These are phyloP conservation scores for Tyrophagus putrescentiae DNA, from an alignment of 1,140 invertebrate species.

Conservation along the genomic window DNA sequence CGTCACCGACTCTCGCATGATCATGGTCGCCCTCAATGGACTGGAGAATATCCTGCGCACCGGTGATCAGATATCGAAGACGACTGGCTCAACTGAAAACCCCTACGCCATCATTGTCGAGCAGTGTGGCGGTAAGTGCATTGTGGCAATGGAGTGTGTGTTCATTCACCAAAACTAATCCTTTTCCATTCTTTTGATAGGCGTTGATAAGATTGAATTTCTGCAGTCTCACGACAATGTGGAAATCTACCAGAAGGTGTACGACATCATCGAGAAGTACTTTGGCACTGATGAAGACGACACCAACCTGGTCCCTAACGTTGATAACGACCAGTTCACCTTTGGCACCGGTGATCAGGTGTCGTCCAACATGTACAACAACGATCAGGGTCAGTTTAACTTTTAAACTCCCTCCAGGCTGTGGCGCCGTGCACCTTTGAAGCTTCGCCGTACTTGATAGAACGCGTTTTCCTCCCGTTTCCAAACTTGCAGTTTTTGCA, in stretches of 20 bases:
- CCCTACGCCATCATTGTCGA: constrained; percentile 81
- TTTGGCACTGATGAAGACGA: constrained; percentile 80
- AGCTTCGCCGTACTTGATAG: too few species aligned
- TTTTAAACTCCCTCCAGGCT: neutral
- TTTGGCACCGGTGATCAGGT: neutral
- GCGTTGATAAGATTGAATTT: constrained; percentile 92
- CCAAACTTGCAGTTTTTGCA: neutral
- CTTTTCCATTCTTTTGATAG: constrained; percentile 39
- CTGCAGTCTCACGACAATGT: constrained; percentile 89
- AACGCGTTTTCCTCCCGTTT: neutral
- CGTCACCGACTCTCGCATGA: constrained; percentile 85
- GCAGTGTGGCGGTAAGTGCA: constrained; percentile 76
- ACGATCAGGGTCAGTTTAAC: neutral
- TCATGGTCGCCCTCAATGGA: constrained; percentile 91
- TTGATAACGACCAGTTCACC: constrained; percentile 4
- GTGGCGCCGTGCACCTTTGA: neutral
- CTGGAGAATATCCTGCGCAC: constrained; percentile 87
- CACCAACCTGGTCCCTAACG: constrained; percentile 20
- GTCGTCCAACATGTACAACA: neutral
- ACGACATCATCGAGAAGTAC: constrained; percentile 89
- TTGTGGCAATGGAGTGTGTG: constrained; percentile 10
- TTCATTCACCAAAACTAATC: constrained; percentile 25
- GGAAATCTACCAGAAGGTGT: constrained; percentile 89
- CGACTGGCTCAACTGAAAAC: constrained; percentile 51
- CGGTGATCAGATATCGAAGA: constrained; percentile 64